Evolutionary conservation across 1,140 invertebrate species (phyloP), one percentile per base, ranked within the genome.

Genomic region (Zaprionus ornatus): DNA sequence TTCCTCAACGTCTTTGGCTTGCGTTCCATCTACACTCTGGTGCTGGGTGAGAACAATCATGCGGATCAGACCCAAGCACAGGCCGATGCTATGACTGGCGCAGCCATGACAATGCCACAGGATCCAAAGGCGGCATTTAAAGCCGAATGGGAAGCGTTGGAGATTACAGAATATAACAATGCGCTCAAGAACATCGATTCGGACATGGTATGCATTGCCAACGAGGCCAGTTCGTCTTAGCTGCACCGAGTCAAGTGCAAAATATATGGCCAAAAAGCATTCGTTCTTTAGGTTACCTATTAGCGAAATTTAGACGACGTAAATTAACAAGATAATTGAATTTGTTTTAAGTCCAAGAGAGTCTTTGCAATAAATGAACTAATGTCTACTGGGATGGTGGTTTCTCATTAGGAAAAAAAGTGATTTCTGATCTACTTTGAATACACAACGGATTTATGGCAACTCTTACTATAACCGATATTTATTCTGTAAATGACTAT

Each of bases 1-100:
- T 99, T 99, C 92, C 95, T 99, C 0, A 99, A 99, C 93, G 98
- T 99, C 0, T 99, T 99, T 95, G 99, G 99, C 55, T 94, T 99
- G 21, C 94, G 99, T 56, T 99, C 98, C 70, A 99, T 99, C 92
- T 99, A 99, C 92, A 97, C 98, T 2, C 94, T 99, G 21, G 99
- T 99, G 15, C 94, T 99, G 17, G 99, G 99, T 54, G 98, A 99
- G 94, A 99, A 99, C 93, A 99, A 99, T 95, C 96, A 98, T 86
- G 98, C 99, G 5, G 98, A 99, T 93, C 98, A 99, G 86, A 98
- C 98, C 0, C 95, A 97, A 86, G 95, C 98, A n/a, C 97, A 99
- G 95, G 98, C 99, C 91, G 98, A 99, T 90, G 98, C 99, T 93
- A 99, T 99, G 95, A 98, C 97, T 1, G 98, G 98, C 7, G 97